Conservation (phyloP, 2,888 invertebrate species). For the Augiades crinisus region DNA sequence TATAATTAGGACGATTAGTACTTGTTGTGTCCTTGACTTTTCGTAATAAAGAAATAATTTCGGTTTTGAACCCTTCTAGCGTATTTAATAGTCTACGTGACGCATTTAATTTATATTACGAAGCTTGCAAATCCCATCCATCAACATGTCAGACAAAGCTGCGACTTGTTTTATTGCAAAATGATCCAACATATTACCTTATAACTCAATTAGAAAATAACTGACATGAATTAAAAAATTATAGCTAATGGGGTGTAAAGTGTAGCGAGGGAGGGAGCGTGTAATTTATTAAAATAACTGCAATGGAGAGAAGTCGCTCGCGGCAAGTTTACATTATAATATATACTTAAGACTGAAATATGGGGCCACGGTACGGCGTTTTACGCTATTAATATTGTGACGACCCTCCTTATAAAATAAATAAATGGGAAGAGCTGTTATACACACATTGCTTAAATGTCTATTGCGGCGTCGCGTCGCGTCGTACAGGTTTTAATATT, state of each 20-base stretch:
- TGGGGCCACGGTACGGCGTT: slow-evolving; percentile 45
- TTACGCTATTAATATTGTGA: slow-evolving; percentile 26
- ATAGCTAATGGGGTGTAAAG: slow-evolving; percentile 23
- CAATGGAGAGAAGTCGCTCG: slow-evolving; percentile 45
- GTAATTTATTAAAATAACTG: slow-evolving; percentile 57
- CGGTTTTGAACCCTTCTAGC: background rate
- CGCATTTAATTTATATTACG: slow-evolving; percentile 7
- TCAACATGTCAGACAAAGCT: slow-evolving; percentile 22
- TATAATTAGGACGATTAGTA: too few relatives aligned
- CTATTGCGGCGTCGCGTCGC: too few relatives aligned
- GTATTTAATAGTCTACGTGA: background rate
- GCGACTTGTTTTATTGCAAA: slow-evolving; percentile 17
- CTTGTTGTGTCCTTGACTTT: too few relatives aligned
- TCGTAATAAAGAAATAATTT: too few relatives aligned
- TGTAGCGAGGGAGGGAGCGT: too few relatives aligned
- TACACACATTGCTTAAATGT: slow-evolving; percentile 2
- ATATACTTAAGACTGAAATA: slow-evolving; percentile 62
- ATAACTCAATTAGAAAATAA: slow-evolving; percentile 14
- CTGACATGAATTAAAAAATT: slow-evolving; percentile 1
- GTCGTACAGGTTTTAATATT: too few relatives aligned
- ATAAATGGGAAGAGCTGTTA: slow-evolving; percentile 12
- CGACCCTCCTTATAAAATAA: slow-evolving; percentile 8
- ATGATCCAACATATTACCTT: slow-evolving; percentile 19
- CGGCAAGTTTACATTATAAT: slow-evolving; percentile 64
- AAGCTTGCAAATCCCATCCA: slow-evolving; percentile 14